Evolutionary conservation across 1,140 invertebrate genomes (phyloP).

Genomic region (Pachypeltis micranthus): DNA sequence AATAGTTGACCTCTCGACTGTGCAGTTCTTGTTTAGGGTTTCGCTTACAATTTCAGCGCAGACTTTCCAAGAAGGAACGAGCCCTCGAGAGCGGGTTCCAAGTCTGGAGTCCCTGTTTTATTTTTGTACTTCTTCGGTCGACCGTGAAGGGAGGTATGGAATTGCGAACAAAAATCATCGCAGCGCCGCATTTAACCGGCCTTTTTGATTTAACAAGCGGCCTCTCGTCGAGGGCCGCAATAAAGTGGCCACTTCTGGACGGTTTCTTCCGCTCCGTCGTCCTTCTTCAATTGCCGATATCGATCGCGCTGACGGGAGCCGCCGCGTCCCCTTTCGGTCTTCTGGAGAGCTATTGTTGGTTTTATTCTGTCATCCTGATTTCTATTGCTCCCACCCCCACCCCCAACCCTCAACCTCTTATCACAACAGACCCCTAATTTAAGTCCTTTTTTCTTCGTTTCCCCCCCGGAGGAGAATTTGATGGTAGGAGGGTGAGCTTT

Average conservation of each 20-base stretch:
- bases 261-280: constrained; percentile 1
- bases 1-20: too few species aligned
- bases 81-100: too few species aligned
- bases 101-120: too few species aligned
- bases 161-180: too few species aligned
- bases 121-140: too few species aligned
- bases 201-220: constrained; percentile 5
- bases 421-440: not conserved
- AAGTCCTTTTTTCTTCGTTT: not conserved
- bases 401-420: not conserved
- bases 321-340: not conserved
- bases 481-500: too few species aligned
- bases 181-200: not conserved
- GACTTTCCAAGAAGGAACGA: too few species aligned
- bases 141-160: too few species aligned
- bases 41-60: too few species aligned
- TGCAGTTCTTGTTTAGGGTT: too few species aligned
- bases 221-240: not conserved
- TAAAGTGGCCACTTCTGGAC: constrained; percentile 5
- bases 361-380: constrained; percentile 6
- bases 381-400: not conserved
- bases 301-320: not conserved
- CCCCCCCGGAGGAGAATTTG: too few species aligned
- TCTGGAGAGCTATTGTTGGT: not conserved
- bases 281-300: constrained; percentile 3